Percentiles rank a stretch among this genome's conserved stretches.
Evolutionary conservation across 2,113 vertebrate genomes (phyloP).

Genomic region (Nothobranchius kuhntae): DNA sequence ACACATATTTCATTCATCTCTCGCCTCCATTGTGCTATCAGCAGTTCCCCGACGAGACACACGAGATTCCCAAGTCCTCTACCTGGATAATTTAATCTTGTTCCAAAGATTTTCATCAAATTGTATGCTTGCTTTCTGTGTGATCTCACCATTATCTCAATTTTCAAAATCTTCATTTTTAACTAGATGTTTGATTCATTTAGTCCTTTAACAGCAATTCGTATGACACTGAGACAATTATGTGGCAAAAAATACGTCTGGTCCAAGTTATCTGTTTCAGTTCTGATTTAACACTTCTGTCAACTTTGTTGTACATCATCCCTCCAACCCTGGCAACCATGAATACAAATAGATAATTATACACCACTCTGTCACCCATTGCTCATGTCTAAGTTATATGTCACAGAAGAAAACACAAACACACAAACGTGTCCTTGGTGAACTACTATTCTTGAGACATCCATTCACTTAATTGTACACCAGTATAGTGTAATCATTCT

Average conservation of each 20-base stretch:
- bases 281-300: constrained; percentile 28
- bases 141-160: neutral
- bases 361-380: constrained; percentile 19
- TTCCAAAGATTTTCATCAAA: neutral
- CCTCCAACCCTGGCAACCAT: constrained; percentile 21
- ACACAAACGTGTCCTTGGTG: neutral
- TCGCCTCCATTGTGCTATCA: neutral
- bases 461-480: constrained; percentile 9
- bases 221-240: neutral
- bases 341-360: constrained; percentile 44
- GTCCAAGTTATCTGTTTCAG: constrained; percentile 4
- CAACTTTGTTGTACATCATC: neutral
- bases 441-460: neutral
- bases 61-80: neutral
- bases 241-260: neutral
- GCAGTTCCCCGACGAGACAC: neutral
- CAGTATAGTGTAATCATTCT: constrained; percentile 1
- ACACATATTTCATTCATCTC: no score
- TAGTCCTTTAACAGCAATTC: neutral
- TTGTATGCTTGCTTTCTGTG: neutral
- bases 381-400: constrained; percentile 31
- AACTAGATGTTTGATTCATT: constrained; percentile 3
- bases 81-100: neutral
- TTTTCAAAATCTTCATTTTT: neutral
- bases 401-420: constrained; percentile 8